A percentile compares a stretch with the other conserved stretches of the same genome.
Evolutionary conservation across 2,888 invertebrate species (phyloP).

Genomic region (Rhodophaea formosa): DNA sequence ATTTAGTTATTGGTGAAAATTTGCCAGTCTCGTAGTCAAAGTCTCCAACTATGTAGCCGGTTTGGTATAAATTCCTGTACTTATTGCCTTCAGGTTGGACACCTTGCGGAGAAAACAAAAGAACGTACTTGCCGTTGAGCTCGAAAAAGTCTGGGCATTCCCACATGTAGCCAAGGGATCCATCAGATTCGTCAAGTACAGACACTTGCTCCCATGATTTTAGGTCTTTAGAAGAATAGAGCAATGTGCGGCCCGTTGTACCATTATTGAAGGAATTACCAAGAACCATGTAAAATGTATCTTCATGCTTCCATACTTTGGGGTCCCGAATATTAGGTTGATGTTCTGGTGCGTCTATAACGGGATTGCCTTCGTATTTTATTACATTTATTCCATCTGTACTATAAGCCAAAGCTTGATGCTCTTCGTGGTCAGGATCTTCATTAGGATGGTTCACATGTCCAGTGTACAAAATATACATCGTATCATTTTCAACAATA

Average conservation of each 20-base stretch:
- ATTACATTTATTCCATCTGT: slow-evolving; percentile 54
- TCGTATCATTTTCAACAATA: slow-evolving; percentile 51
- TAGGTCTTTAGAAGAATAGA: slow-evolving; percentile 60
- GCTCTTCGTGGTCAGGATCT: slow-evolving; percentile 49
- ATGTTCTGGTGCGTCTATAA: slow-evolving; percentile 47
- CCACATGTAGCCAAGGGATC: slow-evolving; percentile 67
- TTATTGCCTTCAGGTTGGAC: slow-evolving; percentile 53
- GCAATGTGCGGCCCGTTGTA: slow-evolving; percentile 51
- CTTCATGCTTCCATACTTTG: slow-evolving; percentile 66
- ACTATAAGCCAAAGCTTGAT: slow-evolving; percentile 58
- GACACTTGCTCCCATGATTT: slow-evolving; percentile 51
- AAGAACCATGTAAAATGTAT: slow-evolving; percentile 65
- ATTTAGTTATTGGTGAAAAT: slow-evolving; percentile 49
- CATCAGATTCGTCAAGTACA: slow-evolving; percentile 53
- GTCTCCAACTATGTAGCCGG: slow-evolving; percentile 67
- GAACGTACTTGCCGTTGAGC: slow-evolving; percentile 52
- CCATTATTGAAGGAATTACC: slow-evolving; percentile 59
- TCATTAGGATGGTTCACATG: slow-evolving; percentile 49
- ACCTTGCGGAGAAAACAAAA: slow-evolving; percentile 72
- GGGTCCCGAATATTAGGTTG: slow-evolving; percentile 73
- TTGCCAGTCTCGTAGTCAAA: slow-evolving; percentile 53
- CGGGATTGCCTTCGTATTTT: slow-evolving; percentile 59
- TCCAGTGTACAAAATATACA: slow-evolving; percentile 66
- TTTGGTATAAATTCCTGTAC: slow-evolving; percentile 59
- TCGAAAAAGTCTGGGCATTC: slow-evolving; percentile 78